Conservation (phyloP, 2,888 invertebrate genomes). For the Tetragonula carbonaria region DNA sequence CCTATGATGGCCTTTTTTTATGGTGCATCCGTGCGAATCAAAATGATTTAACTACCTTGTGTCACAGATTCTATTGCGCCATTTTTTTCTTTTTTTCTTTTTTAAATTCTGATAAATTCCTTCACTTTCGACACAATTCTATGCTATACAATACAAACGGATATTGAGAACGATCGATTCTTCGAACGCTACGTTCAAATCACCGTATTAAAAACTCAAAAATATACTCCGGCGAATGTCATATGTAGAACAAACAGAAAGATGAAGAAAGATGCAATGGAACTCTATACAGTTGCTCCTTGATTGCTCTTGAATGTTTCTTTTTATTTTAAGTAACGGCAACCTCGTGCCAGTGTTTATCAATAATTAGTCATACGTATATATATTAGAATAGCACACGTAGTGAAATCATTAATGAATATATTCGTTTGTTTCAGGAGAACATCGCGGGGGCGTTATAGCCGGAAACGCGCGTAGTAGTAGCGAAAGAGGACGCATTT, state of each 20-base stretch:
- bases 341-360: neutral
- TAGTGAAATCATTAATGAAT: conserved; percentile 76
- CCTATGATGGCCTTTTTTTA: conserved; percentile 29
- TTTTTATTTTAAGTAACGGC: neutral
- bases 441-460: conserved; percentile 80
- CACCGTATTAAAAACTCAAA: neutral
- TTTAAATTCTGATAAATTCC: neutral
- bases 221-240: neutral
- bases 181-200: neutral
- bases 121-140: neutral
- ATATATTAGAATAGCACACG: neutral
- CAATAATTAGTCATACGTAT: neutral
- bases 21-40: conserved; percentile 27
- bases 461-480: conserved; percentile 80
- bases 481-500: conserved; percentile 81
- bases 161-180: neutral
- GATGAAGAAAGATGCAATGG: neutral
- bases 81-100: neutral
- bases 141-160: neutral
- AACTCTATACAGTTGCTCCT: neutral
- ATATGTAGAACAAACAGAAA: neutral
- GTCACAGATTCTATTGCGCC: conserved; percentile 5
- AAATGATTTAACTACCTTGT: conserved; percentile 45
- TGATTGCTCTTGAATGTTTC: neutral
- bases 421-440: conserved; percentile 74